These are phyloP conservation scores for Erpornis zantholeuca DNA, from an alignment of 2,113 vertebrate species.

Conservation along the genomic window DNA sequence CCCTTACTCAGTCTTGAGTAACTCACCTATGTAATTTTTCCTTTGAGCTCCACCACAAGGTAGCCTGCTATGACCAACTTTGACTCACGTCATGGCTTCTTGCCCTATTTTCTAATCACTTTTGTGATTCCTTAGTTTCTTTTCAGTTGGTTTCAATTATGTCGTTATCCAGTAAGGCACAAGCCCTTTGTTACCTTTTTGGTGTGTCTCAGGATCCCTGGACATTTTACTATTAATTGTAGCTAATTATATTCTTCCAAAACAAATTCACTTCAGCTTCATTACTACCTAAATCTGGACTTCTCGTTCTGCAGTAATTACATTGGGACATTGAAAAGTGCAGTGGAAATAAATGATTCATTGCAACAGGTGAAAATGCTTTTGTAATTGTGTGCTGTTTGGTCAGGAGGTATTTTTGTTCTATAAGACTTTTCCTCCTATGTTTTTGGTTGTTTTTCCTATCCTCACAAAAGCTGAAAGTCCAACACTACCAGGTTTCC, in stretches of 20 bases:
- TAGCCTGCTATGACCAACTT: neutral
- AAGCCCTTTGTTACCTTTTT: neutral
- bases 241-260: neutral
- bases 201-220: neutral
- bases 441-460: neutral
- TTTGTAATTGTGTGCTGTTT: neutral
- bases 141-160: neutral
- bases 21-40: neutral
- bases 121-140: neutral
- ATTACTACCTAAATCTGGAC: neutral
- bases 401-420: constrained; percentile 15
- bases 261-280: neutral
- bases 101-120: neutral
- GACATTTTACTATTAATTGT: neutral
- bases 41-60: neutral
- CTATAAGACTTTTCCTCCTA: neutral
- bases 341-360: constrained; percentile 25
- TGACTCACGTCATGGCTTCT: neutral
- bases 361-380: constrained; percentile 52
- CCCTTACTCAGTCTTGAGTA: neutral
- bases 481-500: neutral
- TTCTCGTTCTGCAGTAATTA: neutral
- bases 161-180: neutral
- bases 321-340: neutral
- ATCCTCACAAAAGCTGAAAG: neutral